Evolutionary conservation across 2,797 vertebrate genomes (phyloP), one percentile per base, ranked within the genome.

Genomic region (Rhinichthys osculus): DNA sequence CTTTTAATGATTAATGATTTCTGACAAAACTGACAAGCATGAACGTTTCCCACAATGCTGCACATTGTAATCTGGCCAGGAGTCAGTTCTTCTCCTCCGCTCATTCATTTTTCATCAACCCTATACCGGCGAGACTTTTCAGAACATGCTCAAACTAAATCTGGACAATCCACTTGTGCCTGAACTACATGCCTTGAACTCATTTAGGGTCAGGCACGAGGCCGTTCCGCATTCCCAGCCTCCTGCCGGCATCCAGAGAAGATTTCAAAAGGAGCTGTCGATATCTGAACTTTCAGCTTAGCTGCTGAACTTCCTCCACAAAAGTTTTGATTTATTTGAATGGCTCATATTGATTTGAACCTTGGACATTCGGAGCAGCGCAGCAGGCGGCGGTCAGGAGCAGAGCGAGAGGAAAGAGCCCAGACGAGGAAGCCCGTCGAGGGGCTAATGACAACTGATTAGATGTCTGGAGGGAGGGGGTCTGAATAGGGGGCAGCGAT

Each of bases 401-500:
- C 44, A 52, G 62, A 78, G 59, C 14, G 54, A 81, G 59, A 78
- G 78, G 81, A 64, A 73, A 72, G 13, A 72, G 59, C 54, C 33
- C 52, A 77, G 50, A 70, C 42, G 70, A 47, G 77, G 33, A 59
- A 71, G 17, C 82, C 78, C 54, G 47, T 84, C 16, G 71, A 82
- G 85, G 44, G 71, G 81, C 62, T 84, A 88, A 88, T 88, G 76
- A 88, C 64, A 38, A 57, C 84, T 86, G 87, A 88, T 88, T 86
- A 73, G 84, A 69, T 80, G 84, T 71, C 76, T 77, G 81, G 81
- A 73, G 62, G 42, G 93, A 74, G 93, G 92, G 93, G 91, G 90
- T 89, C 88, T 88, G 90, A 85, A 87, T 89, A 90, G 82, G 47
- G 87, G 88, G 89, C 79, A 90, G 91, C 92, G 91, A 90, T 92